Conservation (phyloP, 2,113 vertebrate genomes). For the Struthidea cinerea region DNA sequence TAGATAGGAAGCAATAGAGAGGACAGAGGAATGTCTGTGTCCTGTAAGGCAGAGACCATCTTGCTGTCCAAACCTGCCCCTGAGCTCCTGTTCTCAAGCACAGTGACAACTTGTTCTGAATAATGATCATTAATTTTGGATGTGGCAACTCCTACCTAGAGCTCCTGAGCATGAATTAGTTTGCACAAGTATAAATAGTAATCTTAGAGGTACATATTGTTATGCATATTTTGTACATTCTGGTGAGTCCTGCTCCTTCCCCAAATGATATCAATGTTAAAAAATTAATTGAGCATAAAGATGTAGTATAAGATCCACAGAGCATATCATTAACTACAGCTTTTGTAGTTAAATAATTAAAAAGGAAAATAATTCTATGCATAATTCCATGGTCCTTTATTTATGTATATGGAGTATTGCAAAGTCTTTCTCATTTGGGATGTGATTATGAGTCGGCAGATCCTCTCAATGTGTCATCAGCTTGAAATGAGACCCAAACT, state of each 20-base stretch:
- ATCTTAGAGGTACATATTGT: background rate
- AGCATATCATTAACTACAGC: background rate
- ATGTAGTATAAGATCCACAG: background rate
- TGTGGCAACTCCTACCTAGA: background rate
- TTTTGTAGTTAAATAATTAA: background rate
- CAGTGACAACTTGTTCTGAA: background rate
- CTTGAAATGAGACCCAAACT: background rate
- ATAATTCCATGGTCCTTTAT: background rate
- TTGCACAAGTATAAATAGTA: background rate
- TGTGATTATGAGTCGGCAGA: background rate
- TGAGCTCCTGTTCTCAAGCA: background rate
- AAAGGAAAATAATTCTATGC: background rate
- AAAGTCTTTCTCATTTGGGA: background rate
- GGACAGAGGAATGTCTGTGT: background rate
- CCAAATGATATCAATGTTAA: background rate
- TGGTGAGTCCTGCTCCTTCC: background rate
- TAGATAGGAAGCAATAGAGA: background rate
- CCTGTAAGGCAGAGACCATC: background rate
- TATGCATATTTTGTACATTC: background rate
- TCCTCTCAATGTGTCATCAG: background rate
- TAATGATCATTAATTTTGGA: background rate
- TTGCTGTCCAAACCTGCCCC: background rate
- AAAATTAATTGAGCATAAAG: background rate
- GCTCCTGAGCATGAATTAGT: background rate
- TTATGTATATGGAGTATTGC: background rate